Base-by-base conservation (phyloP, 2,113 vertebrate genomes). In the Ameiurus melas region DNA sequence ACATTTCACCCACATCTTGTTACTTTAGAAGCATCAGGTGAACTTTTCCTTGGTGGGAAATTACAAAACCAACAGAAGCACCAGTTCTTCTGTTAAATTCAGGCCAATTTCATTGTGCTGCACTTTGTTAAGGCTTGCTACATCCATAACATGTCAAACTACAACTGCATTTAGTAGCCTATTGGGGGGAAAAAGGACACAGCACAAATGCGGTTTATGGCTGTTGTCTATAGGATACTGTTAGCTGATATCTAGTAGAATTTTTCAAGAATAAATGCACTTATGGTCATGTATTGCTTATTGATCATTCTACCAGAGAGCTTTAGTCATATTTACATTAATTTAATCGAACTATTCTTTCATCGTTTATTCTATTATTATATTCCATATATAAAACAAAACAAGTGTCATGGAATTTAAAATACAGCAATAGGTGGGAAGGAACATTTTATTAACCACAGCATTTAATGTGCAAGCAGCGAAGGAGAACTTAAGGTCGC, bases 71-170 rank as follows among this genome's bases (percentile, higher is more conserved):
- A 84, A 84, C 43, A 58, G 43, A 25, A 36, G 9, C 20, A 39
- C 33, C n/a, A 39, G 8, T 36, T 20, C 36, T 47, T 62, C 75
- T 92, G 73, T 88, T 75, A 86, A 85, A 85, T 89, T 88, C 83
- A 70, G 73, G 66, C 51, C 81, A 75, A 86, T 86, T 87, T 86
- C 85, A 57, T 62, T 33, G 60, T 39, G 19, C 83, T 87, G 78
- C 82, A 82, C 78, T 84, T 87, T 88, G 79, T 86, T 90, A 83
- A 47, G 64, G 85, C 55, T 79, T 47, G 55, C 51, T 39, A 27
- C 77, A 86, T 84, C 62, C 79, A 77, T 87, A 77, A 87, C 82
- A 91, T 84, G 58, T 92, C 90, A 92, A 27, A 60, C 70, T 58
- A 77, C 66, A 89, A 83, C 80, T 88, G 75, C 70, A 66, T 80